These are phyloP conservation scores for Lampropteryx suffumata DNA, from an alignment of 2,888 invertebrate genomes.

Conservation along the genomic window DNA sequence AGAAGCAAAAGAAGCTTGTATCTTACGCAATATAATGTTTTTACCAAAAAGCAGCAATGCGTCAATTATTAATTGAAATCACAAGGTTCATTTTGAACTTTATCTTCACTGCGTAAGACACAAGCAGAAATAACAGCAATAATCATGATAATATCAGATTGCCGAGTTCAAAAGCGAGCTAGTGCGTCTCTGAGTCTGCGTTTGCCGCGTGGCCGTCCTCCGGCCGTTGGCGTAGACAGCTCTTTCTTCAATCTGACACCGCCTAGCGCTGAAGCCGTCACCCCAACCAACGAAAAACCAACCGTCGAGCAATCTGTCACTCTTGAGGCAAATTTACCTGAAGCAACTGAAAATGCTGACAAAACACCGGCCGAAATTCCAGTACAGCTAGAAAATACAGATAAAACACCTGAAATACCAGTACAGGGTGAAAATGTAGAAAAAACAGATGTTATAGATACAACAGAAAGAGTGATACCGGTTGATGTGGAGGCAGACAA, in stretches of 20 bases:
- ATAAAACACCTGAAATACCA: neutral
- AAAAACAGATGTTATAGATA: constrained; percentile 15
- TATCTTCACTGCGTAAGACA: constrained; percentile 34
- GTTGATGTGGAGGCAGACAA: constrained; percentile 33
- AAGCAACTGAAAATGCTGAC: neutral
- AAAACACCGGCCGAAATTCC: neutral
- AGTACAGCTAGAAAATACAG: neutral
- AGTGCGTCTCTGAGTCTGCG: constrained; percentile 72
- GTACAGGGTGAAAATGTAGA: constrained; percentile 2
- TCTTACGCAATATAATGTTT: constrained; percentile 32
- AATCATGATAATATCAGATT: constrained; percentile 64
- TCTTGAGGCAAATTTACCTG: constrained; percentile 36
- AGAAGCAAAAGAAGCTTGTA: constrained; percentile 25
- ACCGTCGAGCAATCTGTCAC: constrained; percentile 43
- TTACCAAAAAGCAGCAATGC: neutral
- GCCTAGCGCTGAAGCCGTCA: constrained; percentile 71
- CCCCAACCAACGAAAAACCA: constrained; percentile 57
- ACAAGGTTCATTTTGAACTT: too few relatives aligned
- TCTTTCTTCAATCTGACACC: constrained; percentile 74
- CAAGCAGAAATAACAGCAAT: constrained; percentile 10
- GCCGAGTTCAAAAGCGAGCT: constrained; percentile 74
- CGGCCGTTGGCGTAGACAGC: constrained; percentile 64
- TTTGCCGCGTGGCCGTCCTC: constrained; percentile 71
- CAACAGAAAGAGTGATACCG: constrained; percentile 39
- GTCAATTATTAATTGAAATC: neutral